phyloP scores from a whole-genome alignment of 2,888 invertebrate species.

The Choreutis nemorana region DNA sequence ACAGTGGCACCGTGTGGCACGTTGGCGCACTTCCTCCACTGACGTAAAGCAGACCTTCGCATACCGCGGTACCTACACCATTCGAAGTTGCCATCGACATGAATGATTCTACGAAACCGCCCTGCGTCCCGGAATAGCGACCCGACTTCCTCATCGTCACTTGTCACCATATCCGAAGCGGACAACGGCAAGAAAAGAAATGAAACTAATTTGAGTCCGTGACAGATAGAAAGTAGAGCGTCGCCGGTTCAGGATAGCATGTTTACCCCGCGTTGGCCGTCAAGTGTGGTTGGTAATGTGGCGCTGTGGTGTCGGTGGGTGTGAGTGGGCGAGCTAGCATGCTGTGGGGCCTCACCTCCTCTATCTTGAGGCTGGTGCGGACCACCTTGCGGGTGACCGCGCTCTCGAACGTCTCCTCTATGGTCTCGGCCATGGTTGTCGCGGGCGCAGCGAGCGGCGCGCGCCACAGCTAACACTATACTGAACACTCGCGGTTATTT shows the following conservation, averaged over 20 bases:
- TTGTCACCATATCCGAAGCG: conserved; percentile 17
- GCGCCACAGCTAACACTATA: conserved; percentile 58
- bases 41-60: conserved; percentile 43
- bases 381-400: conserved; percentile 75
- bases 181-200: conserved; percentile 16
- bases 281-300: conserved; percentile 55
- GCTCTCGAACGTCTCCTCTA: conserved; percentile 74
- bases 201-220: conserved; percentile 4
- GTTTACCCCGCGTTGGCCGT: conserved; percentile 15
- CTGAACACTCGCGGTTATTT: conserved; percentile 56
- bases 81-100: too few species aligned
- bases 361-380: conserved; percentile 74
- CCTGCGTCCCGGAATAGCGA: conserved; percentile 44
- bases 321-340: conserved; percentile 49
- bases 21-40: conserved; percentile 45
- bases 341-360: conserved; percentile 71
- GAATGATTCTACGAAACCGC: too few species aligned
- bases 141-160: conserved; percentile 27
- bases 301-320: conserved; percentile 30
- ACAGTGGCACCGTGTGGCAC: conserved; percentile 32
- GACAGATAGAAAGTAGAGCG: conserved; percentile 11
- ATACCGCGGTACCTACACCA: conserved; percentile 14
- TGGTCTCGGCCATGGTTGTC: conserved; percentile 72
- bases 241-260: too few species aligned
- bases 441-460: conserved; percentile 58